Percentiles rank a stretch among this genome's conserved stretches.
phyloP scores from a whole-genome alignment of 2,888 invertebrate species.

The Trachelus troglodyta region DNA sequence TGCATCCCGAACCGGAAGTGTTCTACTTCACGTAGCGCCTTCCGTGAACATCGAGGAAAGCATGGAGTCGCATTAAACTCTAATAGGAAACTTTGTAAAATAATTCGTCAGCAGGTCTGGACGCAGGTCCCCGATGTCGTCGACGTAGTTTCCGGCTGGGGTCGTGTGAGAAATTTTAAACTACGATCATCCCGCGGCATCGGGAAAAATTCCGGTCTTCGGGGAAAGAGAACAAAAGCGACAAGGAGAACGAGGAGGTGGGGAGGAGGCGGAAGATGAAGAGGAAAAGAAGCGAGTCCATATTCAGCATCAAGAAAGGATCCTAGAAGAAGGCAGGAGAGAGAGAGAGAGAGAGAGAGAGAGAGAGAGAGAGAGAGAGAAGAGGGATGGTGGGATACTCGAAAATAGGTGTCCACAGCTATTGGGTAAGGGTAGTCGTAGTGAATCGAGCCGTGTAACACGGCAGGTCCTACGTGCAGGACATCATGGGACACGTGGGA shows the following conservation, averaged over 20 bases:
- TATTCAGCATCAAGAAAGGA: neutral
- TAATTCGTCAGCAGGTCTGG: conserved; percentile 55
- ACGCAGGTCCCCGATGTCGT: conserved; percentile 39
- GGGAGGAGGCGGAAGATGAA: conserved; percentile 4
- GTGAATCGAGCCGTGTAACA: neutral
- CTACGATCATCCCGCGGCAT: conserved; percentile 56
- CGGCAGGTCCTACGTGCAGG: conserved; percentile 57
- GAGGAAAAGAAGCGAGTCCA: conserved; percentile 15
- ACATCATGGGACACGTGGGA: conserved; percentile 62
- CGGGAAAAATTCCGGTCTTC: conserved; percentile 20
- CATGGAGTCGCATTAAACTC: conserved; percentile 34
- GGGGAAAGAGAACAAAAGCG: neutral
- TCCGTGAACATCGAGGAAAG: too few species aligned
- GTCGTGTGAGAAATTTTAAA: conserved; percentile 64
- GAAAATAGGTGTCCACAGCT: conserved; percentile 16
- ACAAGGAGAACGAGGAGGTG: neutral
- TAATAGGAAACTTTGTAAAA: conserved; percentile 48
- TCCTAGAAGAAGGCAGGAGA: conserved; percentile 14
- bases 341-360: conserved; percentile 12
- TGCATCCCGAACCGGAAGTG: too few species aligned
- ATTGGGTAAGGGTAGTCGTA: too few species aligned
- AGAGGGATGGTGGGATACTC: conserved; percentile 13
- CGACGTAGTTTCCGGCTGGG: conserved; percentile 53
- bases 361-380: neutral
- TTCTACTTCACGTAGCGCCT: too few species aligned